These are phyloP conservation scores for Amiota communis DNA, from an alignment of 2,888 invertebrate genomes.

Conservation along the genomic window DNA sequence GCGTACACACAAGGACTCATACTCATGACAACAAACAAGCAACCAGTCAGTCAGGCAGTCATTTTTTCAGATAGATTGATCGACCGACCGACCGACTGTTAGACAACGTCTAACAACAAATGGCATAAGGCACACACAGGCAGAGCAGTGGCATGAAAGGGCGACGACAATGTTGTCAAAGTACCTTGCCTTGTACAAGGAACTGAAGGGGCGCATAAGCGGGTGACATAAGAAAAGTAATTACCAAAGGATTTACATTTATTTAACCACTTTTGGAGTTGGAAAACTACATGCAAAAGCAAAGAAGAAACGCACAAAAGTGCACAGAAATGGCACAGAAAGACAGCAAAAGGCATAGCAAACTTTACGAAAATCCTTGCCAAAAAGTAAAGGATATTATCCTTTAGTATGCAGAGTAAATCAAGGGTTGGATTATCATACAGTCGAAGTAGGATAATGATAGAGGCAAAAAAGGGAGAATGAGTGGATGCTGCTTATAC, in stretches of 20 bases:
- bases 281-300: slow-evolving; percentile 25
- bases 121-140: too few species aligned
- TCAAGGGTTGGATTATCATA: slow-evolving; percentile 8
- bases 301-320: neutral
- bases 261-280: slow-evolving; percentile 45
- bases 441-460: neutral
- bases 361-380: slow-evolving; percentile 1
- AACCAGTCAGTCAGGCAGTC: slow-evolving; percentile 9
- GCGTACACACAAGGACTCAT: slow-evolving; percentile 30
- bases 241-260: slow-evolving; percentile 55
- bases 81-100: too few species aligned
- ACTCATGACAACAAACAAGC: neutral
- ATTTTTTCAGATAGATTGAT: too few species aligned
- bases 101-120: too few species aligned
- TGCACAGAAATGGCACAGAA: slow-evolving; percentile 9
- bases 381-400: slow-evolving; percentile 17
- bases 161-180: too few species aligned
- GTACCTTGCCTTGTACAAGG: too few species aligned
- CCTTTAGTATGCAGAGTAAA: neutral
- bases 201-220: slow-evolving; percentile 13
- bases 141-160: too few species aligned
- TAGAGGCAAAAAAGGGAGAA: neutral
- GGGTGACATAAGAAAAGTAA: slow-evolving; percentile 45
- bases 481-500: neutral
- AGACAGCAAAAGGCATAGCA: neutral